Conservation (phyloP, 2,113 vertebrate genomes). For the Callorhinus ursinus region DNA sequence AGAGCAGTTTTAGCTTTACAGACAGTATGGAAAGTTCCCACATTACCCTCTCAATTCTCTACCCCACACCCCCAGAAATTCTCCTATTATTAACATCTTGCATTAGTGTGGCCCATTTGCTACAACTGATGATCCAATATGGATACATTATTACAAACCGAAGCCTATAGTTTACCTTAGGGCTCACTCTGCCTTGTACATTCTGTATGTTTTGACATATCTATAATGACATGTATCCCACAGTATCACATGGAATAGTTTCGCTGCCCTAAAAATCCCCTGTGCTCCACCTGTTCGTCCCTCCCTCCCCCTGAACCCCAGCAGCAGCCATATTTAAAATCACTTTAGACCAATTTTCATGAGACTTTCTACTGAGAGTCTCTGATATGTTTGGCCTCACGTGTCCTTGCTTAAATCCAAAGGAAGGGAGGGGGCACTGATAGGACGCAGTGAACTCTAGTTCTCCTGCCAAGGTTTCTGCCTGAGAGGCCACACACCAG, state of each 20-base stretch:
- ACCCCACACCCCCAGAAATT: background rate
- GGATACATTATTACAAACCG: background rate
- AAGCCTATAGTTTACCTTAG: background rate
- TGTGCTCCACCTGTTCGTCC: background rate
- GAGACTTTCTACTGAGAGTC: background rate
- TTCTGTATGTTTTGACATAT: background rate
- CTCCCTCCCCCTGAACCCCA: background rate
- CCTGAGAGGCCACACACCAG: background rate
- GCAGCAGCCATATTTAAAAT: background rate
- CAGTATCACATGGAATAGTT: accelerated
- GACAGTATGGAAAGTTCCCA: background rate
- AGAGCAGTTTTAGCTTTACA: background rate
- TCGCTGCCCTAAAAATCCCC: background rate
- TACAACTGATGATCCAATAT: too few species aligned
- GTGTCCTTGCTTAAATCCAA: background rate
- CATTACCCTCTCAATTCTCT: background rate
- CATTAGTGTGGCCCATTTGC: background rate
- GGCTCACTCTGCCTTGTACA: background rate
- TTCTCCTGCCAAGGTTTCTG: background rate
- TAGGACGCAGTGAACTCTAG: accelerated
- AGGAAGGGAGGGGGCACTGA: background rate
- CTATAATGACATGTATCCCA: background rate
- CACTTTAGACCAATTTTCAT: background rate
- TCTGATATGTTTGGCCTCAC: background rate
- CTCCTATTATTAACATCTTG: background rate